Conservation (phyloP, 2,113 vertebrate species). For the Ginglymostoma cirratum region DNA sequence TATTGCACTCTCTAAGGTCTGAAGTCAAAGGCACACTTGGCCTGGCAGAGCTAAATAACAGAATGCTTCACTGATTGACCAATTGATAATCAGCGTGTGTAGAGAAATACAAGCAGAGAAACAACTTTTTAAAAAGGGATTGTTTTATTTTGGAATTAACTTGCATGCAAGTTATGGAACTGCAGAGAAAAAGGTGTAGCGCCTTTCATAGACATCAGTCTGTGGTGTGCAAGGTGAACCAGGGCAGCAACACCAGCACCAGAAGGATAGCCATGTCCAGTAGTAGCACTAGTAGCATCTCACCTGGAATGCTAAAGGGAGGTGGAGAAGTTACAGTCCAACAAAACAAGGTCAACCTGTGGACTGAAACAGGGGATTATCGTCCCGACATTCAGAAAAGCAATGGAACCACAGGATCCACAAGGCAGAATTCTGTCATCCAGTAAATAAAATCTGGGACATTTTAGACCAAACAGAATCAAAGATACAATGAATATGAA, state of each 20-base stretch:
- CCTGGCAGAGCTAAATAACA: not conserved
- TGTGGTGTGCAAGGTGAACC: not conserved
- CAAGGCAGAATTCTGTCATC: not conserved
- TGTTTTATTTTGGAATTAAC: not conserved
- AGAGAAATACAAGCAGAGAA: constrained; percentile 13
- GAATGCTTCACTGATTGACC: not conserved
- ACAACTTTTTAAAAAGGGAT: not conserved
- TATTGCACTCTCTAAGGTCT: not conserved
- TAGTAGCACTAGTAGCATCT: not conserved
- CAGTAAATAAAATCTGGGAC: not conserved
- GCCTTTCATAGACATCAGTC: not conserved
- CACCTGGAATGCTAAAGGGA: not conserved
- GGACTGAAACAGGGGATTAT: not conserved
- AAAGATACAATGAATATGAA: not conserved
- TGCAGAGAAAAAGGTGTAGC: not conserved
- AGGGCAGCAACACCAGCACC: not conserved
- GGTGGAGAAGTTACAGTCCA: not conserved
- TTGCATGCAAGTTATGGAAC: not conserved
- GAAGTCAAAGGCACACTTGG: not conserved
- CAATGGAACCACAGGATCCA: not conserved
- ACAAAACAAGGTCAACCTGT: not conserved
- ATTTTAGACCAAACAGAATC: not conserved
- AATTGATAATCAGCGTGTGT: not conserved
- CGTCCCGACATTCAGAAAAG: not conserved
- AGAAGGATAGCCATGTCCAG: not conserved